Evolutionary conservation across 2,797 vertebrate species (phyloP).

Genomic region (Pseudomugil tenellus): DNA sequence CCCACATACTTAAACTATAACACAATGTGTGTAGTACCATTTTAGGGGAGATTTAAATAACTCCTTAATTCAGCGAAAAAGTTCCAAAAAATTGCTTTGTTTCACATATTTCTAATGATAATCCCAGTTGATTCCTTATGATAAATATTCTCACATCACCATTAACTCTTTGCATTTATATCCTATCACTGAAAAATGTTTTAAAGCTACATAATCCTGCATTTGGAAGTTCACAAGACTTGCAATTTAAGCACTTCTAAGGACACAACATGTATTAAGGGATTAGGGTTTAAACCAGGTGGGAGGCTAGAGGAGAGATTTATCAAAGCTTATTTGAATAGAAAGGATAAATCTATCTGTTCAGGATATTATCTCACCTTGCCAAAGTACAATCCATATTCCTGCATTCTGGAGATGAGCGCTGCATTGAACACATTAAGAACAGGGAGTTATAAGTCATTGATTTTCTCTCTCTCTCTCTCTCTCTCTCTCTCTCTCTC

Average conservation of each 20-base stretch:
- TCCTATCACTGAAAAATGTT: constrained; percentile 21
- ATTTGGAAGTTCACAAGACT: constrained; percentile 70
- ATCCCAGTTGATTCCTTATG: constrained; percentile 1
- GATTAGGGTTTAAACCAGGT: constrained; percentile 76
- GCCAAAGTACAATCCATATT: constrained; percentile 63
- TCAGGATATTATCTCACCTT: constrained; percentile 65
- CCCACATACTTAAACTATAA: neutral
- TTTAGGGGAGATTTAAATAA: neutral
- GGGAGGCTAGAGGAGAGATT: constrained; percentile 70
- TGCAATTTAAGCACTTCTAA: constrained; percentile 78
- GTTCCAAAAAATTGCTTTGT: neutral
- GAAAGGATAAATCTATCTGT: constrained; percentile 58
- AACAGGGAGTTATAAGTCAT: constrained; percentile 48
- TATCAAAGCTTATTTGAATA: constrained; percentile 66
- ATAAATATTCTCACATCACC: constrained; percentile 46
- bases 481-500: too few species aligned
- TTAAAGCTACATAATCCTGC: constrained; percentile 71
- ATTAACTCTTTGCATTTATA: constrained; percentile 40
- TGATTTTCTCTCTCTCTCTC: constrained; percentile 40
- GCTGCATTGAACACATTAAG: constrained; percentile 55
- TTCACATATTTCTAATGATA: constrained; percentile 26
- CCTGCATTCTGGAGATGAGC: constrained; percentile 49
- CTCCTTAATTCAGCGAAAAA: neutral
- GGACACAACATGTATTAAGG: constrained; percentile 78
- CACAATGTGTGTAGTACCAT: neutral